Percentiles rank a stretch among this genome's conserved stretches.
Evolutionary conservation across 2,113 vertebrate species (phyloP).

Genomic region (Piaya cayana): DNA sequence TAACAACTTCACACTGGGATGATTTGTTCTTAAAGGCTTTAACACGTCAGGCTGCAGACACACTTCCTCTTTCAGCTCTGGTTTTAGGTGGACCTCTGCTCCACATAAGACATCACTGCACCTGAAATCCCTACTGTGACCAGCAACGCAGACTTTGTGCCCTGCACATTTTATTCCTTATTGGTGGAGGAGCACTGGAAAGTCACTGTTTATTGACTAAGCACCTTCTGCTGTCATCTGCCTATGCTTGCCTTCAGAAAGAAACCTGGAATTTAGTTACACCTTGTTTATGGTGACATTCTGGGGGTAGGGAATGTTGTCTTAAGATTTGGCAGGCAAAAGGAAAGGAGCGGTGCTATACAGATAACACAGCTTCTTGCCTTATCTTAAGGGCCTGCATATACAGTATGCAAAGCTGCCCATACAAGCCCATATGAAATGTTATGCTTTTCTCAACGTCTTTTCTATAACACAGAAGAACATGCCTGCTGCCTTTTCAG

Average conservation of each 20-base stretch:
- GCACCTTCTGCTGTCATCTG: not conserved
- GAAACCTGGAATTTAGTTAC: not conserved
- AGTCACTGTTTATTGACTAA: not conserved
- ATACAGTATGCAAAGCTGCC: not conserved
- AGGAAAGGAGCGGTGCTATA: not conserved
- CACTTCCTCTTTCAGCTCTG: not conserved
- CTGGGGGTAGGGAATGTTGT: not conserved
- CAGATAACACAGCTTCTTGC: not conserved
- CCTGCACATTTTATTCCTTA: not conserved
- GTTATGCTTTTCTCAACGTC: not conserved
- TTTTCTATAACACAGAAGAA: not conserved
- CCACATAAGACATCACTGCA: not conserved
- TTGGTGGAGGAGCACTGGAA: too few species aligned
- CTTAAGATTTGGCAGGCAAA: conserved; percentile 14
- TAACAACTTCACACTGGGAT: not conserved
- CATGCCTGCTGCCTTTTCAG: not conserved
- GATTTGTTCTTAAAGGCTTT: not conserved
- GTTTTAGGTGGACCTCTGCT: not conserved
- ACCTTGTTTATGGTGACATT: not conserved
- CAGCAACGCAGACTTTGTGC: not conserved
- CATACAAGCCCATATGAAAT: not conserved
- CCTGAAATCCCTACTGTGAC: not conserved
- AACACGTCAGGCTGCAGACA: not conserved
- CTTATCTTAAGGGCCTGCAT: not conserved
- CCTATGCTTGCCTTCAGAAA: not conserved